Evolutionary conservation across 2,888 invertebrate genomes (phyloP).

Genomic region (Papilio demoleus): DNA sequence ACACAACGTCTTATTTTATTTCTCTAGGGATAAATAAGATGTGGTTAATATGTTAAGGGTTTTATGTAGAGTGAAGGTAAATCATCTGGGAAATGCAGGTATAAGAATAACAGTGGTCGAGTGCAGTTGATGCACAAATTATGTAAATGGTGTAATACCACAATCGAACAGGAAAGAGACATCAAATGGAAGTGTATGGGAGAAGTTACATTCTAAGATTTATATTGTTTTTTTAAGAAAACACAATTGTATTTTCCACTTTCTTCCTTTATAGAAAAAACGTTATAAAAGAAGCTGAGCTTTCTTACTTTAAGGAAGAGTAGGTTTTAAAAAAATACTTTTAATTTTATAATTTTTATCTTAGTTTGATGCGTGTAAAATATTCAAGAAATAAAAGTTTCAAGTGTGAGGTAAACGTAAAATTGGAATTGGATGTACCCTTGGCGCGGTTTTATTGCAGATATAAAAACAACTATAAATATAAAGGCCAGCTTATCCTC

Average conservation of each 20-base stretch:
- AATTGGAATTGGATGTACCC: slow-evolving; percentile 5
- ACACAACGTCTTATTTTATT: slow-evolving; percentile 30
- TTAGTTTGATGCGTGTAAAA: neutral
- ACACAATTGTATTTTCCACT: no score
- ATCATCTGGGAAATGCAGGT: neutral
- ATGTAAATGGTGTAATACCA: neutral
- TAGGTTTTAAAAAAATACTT: no score
- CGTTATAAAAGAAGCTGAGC: no score
- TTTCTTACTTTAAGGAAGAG: no score
- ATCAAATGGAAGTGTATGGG: neutral
- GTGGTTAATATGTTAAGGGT: slow-evolving; percentile 3
- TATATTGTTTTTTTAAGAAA: no score
- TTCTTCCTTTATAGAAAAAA: no score
- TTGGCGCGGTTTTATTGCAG: neutral
- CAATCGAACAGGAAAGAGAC: neutral
- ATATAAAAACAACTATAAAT: slow-evolving; percentile 5
- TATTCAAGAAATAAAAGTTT: slow-evolving; percentile 7
- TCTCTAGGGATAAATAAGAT: slow-evolving; percentile 8
- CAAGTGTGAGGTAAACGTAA: neutral
- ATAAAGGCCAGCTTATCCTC: neutral
- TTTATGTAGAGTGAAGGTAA: slow-evolving; percentile 4
- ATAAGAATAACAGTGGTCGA: neutral
- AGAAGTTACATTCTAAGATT: neutral
- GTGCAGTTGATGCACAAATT: no score
- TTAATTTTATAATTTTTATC: no score